These are phyloP conservation scores for Cactoblastis cactorum DNA, from an alignment of 2,888 invertebrate species.

Conservation along the genomic window DNA sequence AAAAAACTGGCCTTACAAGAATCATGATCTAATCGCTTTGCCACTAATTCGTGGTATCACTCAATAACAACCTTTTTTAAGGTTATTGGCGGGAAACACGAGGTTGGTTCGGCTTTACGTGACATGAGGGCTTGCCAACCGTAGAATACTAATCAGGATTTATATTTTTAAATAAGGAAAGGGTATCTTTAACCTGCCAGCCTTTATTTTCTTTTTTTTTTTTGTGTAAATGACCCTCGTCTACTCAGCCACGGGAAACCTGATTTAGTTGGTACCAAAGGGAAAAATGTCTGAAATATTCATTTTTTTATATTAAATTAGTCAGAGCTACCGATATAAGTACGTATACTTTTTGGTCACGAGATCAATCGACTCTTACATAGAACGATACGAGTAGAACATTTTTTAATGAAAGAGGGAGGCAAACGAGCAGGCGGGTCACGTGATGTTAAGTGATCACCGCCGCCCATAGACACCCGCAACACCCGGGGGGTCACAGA, in stretches of 20 bases:
- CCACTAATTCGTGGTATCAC: conserved; percentile 1
- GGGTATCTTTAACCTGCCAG: background rate
- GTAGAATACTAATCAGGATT: conserved; percentile 10
- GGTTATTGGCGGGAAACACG: background rate
- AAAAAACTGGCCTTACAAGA: conserved; percentile 3
- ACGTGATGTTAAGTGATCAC: no score
- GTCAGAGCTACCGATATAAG: no score
- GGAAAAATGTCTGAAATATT: no score
- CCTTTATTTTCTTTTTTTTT: conserved; percentile 2
- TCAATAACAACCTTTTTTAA: conserved; percentile 4
- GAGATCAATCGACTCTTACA: no score
- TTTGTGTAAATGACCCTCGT: background rate
- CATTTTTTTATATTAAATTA: no score
- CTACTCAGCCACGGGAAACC: background rate
- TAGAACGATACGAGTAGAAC: no score
- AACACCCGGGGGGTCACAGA: no score
- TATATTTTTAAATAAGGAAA: background rate
- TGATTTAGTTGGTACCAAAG: no score
- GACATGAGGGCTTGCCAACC: conserved; percentile 8
- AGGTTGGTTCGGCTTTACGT: conserved; percentile 8
- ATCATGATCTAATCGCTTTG: background rate
- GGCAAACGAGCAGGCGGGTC: no score
- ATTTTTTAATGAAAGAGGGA: no score
- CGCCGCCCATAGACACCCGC: no score
- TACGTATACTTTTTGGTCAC: no score